Evolutionary conservation across 2,113 vertebrate species (phyloP), one percentile per base, ranked within the genome.

Genomic region (Spea bombifrons): DNA sequence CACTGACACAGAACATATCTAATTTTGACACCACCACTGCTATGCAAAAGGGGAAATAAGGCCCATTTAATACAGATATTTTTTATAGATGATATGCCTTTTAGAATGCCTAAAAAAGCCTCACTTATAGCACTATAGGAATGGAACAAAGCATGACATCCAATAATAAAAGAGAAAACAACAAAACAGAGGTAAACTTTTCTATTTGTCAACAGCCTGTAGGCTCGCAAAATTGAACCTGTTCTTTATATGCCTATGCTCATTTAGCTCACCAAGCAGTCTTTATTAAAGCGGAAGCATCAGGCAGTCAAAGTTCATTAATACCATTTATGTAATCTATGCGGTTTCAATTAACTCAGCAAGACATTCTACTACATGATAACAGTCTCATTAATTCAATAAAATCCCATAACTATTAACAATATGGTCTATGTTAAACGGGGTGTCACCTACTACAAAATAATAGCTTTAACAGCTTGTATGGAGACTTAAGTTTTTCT

Each of bases 261-360:
- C 92, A 93, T 93, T 93, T 93, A 93, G 90, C 92, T 86, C 91
- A 93, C 92, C 92, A 93, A 90, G 91, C 90, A 92, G 92, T 92
- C 92, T 93, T 93, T 93, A 93, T 92, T 93, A 93, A 93, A 92
- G 89, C 88, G 81, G 87, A 91, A 86, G 84, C 91, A 92, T 90
- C 88, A 93, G 92, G 89, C 91, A 92, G 92, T 91, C 92, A 93
- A 91, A 93, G 92, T 92, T 93, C 92, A 93, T 93, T 93, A 93
- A 93, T 93, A 93, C 92, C 92, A 93, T 92, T 93, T 92, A 92
- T 93, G 92, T 92, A 93, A 93, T 92, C 92, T 93, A 89, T 90
- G 90, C 91, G 89, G 88, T 92, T 93, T 93, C 91, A 93, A 92
- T 93, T 93, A 93, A 92, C 90, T 92, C 92, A 92, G 92, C 92